Conservation (phyloP, 2,113 vertebrate species). For the Cryptomyrus ogoouensis region DNA sequence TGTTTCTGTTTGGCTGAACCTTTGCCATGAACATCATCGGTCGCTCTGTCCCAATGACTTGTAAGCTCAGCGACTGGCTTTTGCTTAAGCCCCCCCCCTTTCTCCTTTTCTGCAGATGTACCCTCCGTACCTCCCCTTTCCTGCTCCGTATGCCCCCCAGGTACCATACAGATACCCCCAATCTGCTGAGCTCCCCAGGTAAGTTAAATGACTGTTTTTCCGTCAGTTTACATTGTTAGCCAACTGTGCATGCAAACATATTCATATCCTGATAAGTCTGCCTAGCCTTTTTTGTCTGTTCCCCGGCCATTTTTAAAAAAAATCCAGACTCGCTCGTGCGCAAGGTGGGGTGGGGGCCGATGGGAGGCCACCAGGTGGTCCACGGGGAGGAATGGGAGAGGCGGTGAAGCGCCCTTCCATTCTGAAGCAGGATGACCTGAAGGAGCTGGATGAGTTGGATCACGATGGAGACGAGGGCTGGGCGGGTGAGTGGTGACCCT, state of each 20-base stretch:
- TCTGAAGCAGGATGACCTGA: conserved; percentile 86
- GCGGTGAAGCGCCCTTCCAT: conserved; percentile 80
- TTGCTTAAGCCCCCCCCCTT: neutral
- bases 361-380: conserved; percentile 60
- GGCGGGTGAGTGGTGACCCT: conserved; percentile 66
- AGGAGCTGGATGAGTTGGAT: conserved; percentile 87
- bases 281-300: neutral
- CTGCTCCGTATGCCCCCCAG: conserved; percentile 81
- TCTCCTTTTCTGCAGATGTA: conserved; percentile 70
- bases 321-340: conserved; percentile 70
- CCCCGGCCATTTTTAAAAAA: too few species aligned
- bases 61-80: neutral
- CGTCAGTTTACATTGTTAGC: neutral
- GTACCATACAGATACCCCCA: conserved; percentile 78
- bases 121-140: conserved; percentile 82
- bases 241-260: too few species aligned
- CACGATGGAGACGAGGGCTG: conserved; percentile 88
- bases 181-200: conserved; percentile 79
- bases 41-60: neutral
- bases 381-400: conserved; percentile 65
- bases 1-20: neutral
- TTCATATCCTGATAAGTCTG: neutral
- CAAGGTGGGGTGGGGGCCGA: conserved; percentile 65
- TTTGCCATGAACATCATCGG: neutral
- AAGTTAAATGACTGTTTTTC: conserved; percentile 21